Evolutionary conservation across 2,113 vertebrate genomes (phyloP), one percentile per base, ranked within the genome.

Genomic region (Cyanocitta stelleri): DNA sequence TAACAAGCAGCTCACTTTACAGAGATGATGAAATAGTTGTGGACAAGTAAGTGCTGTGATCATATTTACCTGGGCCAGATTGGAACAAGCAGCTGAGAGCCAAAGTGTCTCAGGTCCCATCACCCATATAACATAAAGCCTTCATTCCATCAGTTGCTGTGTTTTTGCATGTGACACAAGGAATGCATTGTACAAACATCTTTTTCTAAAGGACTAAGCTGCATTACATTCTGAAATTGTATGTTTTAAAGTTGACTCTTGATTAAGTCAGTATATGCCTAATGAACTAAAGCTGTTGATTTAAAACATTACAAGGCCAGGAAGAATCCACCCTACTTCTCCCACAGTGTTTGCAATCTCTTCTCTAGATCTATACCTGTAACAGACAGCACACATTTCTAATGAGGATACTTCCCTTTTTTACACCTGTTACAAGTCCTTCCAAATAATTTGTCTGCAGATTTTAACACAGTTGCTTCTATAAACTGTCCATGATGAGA

Each of bases 81-180:
- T 63, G 66, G 39, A 82, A 35, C 27, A 59, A 81, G 32, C 16
- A 74, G 30, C 56, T 85, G 86, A 52, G n/a, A 79, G 30, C 16
- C 4, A 2, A 80, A 84, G 37, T n/a, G 27, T 52, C 48, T 74
- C 37, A 33, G 26, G 26, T 56, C 27, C 48, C 49, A 18, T 20
- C 41, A 29, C 11, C 8, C 1, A 0, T 41, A n/a, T 54, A 62
- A 44, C 0, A 0, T 24, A 62, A 18, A 92, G n/a, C 33, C 16
- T 78, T 49, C 16, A 7, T 78, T 89, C n/a, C 48, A 71, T 32
- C 4, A 2, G 9, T 59, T 76, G 35, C 21, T 85, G 32, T 41
- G 43, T 1, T 90, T 85, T 52, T 10, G 5, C 56, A 19, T 18
- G 55, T 79, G 32, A 52, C 27, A 26, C 24, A 75, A 39, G 19